Evolutionary conservation across 2,888 invertebrate species (phyloP), one percentile per base, ranked within the genome.

Genomic region (Campoplex nolae): DNA sequence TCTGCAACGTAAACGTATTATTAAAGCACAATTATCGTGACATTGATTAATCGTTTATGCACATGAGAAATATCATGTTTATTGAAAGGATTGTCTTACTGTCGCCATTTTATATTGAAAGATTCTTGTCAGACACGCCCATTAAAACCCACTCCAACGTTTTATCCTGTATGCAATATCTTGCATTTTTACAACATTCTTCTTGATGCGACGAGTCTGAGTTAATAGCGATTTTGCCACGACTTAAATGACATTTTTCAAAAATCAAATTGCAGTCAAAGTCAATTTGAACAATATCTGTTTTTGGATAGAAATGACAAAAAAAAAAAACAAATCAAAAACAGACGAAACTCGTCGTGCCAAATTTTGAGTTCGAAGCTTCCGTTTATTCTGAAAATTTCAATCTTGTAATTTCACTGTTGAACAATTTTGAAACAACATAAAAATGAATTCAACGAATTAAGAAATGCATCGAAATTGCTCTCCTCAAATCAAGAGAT

Each of bases 81-180:
- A 71, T 73, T 32, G n/a, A 32, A 54, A 32, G 13, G 13, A 73
- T 73, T 51, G 23, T 28, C 32, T 71, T 51, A 8, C 9, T 32
- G 28, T 54, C 71, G 51, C 28, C 71, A 73, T 73, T 73, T 73
- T 73, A 8, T 51, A 73, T 51, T 51, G 18, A 73, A 51, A 48
- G 32, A n/a, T 73, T 51, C 18, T 8, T 32, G 16, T 16, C 48
- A 48, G 71, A n/a, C 51, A 73, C 71, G 71, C 71, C 71, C 71
- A 73, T 51, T 51, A 45, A 54, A 73, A 51, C 71, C 71, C 51
- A 51, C 71, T 73, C 35, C 48, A 68, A 68, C 18, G 67, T 42
- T 54, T 51, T 18, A 9, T 28, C 18, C 9, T 51, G n/a, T 28
- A 16, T 71, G 16, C 71, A 71, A 28, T 71, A 62, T 32, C 51